phyloP scores from a whole-genome alignment of 2,888 invertebrate genomes.

The Neoascia interrupta region DNA sequence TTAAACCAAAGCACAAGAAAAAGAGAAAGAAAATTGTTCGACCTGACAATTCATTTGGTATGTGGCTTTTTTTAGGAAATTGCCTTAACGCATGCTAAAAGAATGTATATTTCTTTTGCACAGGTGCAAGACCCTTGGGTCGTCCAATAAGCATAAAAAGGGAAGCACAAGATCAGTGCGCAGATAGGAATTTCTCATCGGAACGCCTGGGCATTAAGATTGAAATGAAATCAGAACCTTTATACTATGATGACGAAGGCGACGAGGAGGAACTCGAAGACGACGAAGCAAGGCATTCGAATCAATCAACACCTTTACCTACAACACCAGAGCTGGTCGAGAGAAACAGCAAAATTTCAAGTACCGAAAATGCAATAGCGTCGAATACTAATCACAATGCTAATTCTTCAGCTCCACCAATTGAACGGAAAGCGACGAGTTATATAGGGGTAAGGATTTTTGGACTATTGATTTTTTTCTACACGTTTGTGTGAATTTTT shows the following conservation, averaged over 20 bases:
- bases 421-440: constrained; percentile 83
- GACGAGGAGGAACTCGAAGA: constrained; percentile 75
- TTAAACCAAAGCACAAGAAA: constrained; percentile 77
- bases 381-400: constrained; percentile 77
- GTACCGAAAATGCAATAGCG: constrained; percentile 40
- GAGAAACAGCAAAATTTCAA: constrained; percentile 43
- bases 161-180: constrained; percentile 67
- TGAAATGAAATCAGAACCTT: constrained; percentile 77
- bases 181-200: constrained; percentile 50
- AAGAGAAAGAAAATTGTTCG: constrained; percentile 75
- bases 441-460: constrained; percentile 83
- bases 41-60: constrained; percentile 46
- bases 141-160: constrained; percentile 69
- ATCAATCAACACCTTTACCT: constrained; percentile 73
- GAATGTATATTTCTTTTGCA: neutral
- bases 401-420: constrained; percentile 80
- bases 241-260: constrained; percentile 74
- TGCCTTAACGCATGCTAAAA: too few relatives aligned
- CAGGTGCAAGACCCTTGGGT: constrained; percentile 23
- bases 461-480: too few relatives aligned
- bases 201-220: constrained; percentile 76
- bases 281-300: constrained; percentile 76
- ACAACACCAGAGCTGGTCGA: constrained; percentile 41
- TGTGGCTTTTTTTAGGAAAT: too few relatives aligned
- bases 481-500: too few relatives aligned